Evolutionary conservation across 2,113 vertebrate species (phyloP).

Genomic region (Callionymus lyra): DNA sequence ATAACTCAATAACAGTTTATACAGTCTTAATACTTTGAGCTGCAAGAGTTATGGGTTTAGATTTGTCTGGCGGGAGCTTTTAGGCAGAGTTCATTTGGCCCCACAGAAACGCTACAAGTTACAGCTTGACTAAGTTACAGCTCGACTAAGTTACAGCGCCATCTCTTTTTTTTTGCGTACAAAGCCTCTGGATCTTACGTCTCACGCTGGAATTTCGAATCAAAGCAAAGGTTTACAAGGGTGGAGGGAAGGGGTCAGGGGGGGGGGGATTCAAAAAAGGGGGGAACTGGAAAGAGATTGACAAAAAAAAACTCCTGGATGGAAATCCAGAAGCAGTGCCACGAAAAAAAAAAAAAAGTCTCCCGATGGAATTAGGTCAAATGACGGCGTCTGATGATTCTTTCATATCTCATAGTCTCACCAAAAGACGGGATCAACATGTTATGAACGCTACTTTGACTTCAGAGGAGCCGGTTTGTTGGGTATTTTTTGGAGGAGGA

Average conservation of each 20-base stretch:
- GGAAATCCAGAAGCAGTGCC: constrained; percentile 53
- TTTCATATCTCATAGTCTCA: background rate
- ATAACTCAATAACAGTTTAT: constrained; percentile 45
- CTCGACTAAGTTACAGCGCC: constrained; percentile 42
- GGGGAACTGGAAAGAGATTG: too few species aligned
- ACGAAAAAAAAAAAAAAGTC: too few species aligned
- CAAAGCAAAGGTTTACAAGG: constrained; percentile 43
- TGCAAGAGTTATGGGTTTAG: constrained; percentile 45
- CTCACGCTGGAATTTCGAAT: constrained; percentile 38
- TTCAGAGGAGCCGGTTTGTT: constrained; percentile 18
- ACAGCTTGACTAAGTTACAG: constrained; percentile 39
- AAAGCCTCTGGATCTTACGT: constrained; percentile 42
- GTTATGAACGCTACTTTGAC: constrained; percentile 10
- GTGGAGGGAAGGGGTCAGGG: constrained; percentile 26
- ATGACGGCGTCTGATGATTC: too few species aligned
- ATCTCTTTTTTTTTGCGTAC: constrained; percentile 25
- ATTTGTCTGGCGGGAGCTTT: constrained; percentile 38
- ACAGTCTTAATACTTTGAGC: constrained; percentile 44
- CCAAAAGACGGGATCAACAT: constrained; percentile 12
- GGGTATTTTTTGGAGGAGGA: too few species aligned
- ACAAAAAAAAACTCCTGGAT: constrained; percentile 10
- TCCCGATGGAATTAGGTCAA: too few species aligned
- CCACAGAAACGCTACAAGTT: constrained; percentile 30
- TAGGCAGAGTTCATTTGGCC: constrained; percentile 34
- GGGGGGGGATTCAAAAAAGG: too few species aligned